phyloP scores from a whole-genome alignment of 2,888 invertebrate species.

The Epinotia nisella region DNA sequence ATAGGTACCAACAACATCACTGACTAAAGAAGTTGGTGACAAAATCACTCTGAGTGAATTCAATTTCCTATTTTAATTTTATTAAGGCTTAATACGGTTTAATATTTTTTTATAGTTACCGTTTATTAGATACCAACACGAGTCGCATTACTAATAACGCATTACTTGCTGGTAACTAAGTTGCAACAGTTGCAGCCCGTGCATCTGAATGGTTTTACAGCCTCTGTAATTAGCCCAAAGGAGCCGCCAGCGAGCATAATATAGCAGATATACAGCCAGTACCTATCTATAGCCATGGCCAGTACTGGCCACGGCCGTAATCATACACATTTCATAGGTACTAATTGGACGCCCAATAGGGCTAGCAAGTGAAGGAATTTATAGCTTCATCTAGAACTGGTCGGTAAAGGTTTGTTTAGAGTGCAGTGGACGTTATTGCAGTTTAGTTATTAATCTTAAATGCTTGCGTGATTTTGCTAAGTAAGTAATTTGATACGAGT shows the following conservation, averaged over 20 bases:
- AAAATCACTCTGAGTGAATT: not conserved
- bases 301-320: slow-evolving; percentile 36
- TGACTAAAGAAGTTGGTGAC: not conserved
- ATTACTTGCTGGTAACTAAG: slow-evolving; percentile 57
- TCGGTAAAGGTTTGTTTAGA: slow-evolving; percentile 29
- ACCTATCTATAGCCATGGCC: not conserved
- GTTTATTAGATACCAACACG: slow-evolving; percentile 15
- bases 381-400: slow-evolving; percentile 44
- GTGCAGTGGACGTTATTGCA: not conserved
- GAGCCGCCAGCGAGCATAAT: slow-evolving; percentile 65
- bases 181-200: slow-evolving; percentile 60
- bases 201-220: slow-evolving; percentile 62
- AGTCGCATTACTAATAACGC: slow-evolving; percentile 3
- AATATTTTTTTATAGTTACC: not conserved
- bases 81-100: not conserved
- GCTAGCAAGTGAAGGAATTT: slow-evolving; percentile 42
- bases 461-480: not conserved
- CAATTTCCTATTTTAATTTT: not conserved
- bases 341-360: slow-evolving; percentile 45
- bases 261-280: slow-evolving; percentile 14
- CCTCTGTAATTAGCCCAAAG: slow-evolving; percentile 71
- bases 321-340: slow-evolving; percentile 45
- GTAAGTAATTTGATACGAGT: not conserved
- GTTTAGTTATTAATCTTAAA: slow-evolving; percentile 16
- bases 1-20: not conserved